phyloP scores from a whole-genome alignment of 2,113 vertebrate species.

The Lagopus muta region DNA sequence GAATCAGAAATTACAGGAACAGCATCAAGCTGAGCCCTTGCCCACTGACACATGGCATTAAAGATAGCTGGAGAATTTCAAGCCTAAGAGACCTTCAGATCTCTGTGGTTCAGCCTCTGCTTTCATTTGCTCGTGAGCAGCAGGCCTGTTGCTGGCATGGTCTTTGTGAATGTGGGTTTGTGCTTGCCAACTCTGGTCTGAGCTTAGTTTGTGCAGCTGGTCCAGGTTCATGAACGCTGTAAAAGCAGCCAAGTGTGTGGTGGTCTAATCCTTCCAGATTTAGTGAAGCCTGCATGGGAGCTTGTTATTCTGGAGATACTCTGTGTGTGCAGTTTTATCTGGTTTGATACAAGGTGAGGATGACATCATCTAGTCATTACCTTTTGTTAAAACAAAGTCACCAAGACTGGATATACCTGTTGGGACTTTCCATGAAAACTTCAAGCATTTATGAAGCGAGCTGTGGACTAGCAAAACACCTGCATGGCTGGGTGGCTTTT shows the following conservation, averaged over 20 bases:
- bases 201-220: too few species aligned
- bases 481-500: neutral
- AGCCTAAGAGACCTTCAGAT: neutral
- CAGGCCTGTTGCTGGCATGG: accelerated
- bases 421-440: neutral
- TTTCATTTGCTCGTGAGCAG: neutral
- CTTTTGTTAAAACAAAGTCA: neutral
- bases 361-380: neutral
- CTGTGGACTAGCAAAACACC: neutral
- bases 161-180: neutral
- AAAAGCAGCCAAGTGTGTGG: accelerated
- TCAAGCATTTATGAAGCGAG: neutral
- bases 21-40: neutral
- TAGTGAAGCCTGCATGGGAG: neutral
- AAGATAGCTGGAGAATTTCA: neutral
- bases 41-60: neutral
- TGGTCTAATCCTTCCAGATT: neutral
- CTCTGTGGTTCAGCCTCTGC: neutral
- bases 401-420: neutral
- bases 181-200: neutral
- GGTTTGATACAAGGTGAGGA: neutral
- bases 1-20: neutral
- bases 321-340: neutral
- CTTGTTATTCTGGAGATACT: neutral
- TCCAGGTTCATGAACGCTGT: neutral